Evolutionary conservation across 2,888 invertebrate species (phyloP).

Genomic region (Caenorhabditis japonica): DNA sequence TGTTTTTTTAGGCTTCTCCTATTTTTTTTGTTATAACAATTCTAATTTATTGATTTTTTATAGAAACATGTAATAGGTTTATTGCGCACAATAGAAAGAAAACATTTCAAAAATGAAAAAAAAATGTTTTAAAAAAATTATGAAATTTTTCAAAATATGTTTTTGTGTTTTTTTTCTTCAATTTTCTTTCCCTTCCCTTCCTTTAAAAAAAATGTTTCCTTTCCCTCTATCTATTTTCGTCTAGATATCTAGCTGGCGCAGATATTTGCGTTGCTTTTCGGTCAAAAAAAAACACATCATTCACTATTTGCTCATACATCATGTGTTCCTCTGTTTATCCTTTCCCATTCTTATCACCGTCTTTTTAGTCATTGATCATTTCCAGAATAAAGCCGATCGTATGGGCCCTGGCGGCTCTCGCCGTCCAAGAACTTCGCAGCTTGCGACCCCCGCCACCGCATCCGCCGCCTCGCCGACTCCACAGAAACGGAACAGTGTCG

Average conservation of each 20-base stretch:
- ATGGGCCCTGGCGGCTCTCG: slow-evolving; percentile 58
- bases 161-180: too few species aligned
- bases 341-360: not conserved
- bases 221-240: not conserved
- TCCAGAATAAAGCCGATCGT: slow-evolving; percentile 54
- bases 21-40: too few species aligned
- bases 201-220: not conserved
- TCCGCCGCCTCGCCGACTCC: slow-evolving; percentile 28
- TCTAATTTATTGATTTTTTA: too few species aligned
- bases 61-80: too few species aligned
- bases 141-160: too few species aligned
- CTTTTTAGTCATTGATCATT: not conserved
- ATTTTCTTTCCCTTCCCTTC: too few species aligned
- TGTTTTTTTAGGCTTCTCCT: too few species aligned
- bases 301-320: not conserved
- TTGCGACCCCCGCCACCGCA: slow-evolving; percentile 47
- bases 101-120: too few species aligned
- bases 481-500: too few species aligned
- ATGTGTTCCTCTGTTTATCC: not conserved
- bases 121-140: too few species aligned
- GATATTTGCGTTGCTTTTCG: not conserved
- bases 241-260: too few species aligned
- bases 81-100: too few species aligned
- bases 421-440: slow-evolving; percentile 50
- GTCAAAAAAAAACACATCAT: not conserved